phyloP scores from a whole-genome alignment of 2,797 vertebrate genomes.

The Acanthurus lineatus region DNA sequence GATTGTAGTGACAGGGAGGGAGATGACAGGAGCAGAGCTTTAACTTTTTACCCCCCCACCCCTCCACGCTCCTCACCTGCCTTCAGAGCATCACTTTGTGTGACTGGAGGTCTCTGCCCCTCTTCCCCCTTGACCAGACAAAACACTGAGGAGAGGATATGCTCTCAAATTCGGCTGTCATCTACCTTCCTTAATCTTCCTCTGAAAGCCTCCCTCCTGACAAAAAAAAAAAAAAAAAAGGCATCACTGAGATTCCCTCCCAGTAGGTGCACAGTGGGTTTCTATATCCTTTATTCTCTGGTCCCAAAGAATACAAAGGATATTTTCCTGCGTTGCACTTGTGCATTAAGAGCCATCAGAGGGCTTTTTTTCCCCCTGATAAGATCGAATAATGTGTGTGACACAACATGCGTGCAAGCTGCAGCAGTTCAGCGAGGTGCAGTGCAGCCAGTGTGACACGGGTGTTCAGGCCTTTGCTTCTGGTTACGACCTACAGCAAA shows the following conservation, averaged over 20 bases:
- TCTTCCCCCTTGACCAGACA: constrained; percentile 11
- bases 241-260: constrained; percentile 19
- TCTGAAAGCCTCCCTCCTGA: background rate
- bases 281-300: background rate
- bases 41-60: constrained; percentile 16
- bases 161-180: constrained; percentile 45
- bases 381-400: background rate
- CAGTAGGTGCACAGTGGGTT: background rate
- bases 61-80: background rate
- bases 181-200: constrained; percentile 5
- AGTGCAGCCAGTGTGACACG: too few species aligned
- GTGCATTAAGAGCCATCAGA: background rate
- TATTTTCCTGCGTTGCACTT: background rate
- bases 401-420: too few species aligned
- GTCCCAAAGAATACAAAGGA: background rate
- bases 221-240: constrained; percentile 4
- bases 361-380: background rate
- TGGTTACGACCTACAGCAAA: constrained; percentile 20
- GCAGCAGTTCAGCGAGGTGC: too few species aligned
- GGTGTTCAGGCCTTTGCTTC: constrained; percentile 15
- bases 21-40: constrained; percentile 21
- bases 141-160: constrained; percentile 23
- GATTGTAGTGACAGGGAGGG: constrained; percentile 5
- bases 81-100: constrained; percentile 11
- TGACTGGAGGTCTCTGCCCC: constrained; percentile 15